Evolutionary conservation across 2,113 vertebrate genomes (phyloP).

Genomic region (Anthoscopus minutus): DNA sequence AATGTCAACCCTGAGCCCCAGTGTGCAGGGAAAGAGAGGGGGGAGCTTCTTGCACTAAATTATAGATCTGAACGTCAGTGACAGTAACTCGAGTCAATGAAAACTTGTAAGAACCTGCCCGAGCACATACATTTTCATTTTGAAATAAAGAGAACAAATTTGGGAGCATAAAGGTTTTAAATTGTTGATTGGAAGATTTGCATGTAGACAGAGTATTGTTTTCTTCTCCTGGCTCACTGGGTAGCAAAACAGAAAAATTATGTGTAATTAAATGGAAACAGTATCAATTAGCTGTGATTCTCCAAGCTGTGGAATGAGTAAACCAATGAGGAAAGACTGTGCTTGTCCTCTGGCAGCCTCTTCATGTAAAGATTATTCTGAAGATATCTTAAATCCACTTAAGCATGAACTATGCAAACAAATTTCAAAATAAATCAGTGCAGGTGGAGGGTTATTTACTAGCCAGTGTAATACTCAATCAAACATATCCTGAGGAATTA

Average conservation of each 20-base stretch:
- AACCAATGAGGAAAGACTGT: conserved; percentile 63
- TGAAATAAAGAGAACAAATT: conserved; percentile 51
- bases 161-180: conserved; percentile 70
- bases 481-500: conserved; percentile 26
- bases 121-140: not conserved
- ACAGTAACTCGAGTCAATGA: not conserved
- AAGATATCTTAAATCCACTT: conserved; percentile 59
- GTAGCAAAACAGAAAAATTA: conserved; percentile 79
- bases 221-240: conserved; percentile 73
- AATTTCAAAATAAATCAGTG: conserved; percentile 8
- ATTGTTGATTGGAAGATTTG: conserved; percentile 75
- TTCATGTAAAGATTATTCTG: conserved; percentile 54
- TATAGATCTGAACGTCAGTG: not conserved
- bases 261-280: conserved; percentile 76
- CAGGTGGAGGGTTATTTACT: conserved; percentile 51
- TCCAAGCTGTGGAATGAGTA: conserved; percentile 65
- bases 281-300: conserved; percentile 78
- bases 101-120: conserved; percentile 8
- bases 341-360: conserved; percentile 63
- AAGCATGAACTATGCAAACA: conserved; percentile 39
- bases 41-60: not conserved
- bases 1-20: not conserved
- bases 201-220: conserved; percentile 73
- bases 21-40: not conserved
- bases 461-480: not conserved